Percentiles rank a stretch among this genome's conserved stretches.
These are phyloP conservation scores for Chauna torquata DNA, from an alignment of 2,113 vertebrate genomes.

Conservation along the genomic window DNA sequence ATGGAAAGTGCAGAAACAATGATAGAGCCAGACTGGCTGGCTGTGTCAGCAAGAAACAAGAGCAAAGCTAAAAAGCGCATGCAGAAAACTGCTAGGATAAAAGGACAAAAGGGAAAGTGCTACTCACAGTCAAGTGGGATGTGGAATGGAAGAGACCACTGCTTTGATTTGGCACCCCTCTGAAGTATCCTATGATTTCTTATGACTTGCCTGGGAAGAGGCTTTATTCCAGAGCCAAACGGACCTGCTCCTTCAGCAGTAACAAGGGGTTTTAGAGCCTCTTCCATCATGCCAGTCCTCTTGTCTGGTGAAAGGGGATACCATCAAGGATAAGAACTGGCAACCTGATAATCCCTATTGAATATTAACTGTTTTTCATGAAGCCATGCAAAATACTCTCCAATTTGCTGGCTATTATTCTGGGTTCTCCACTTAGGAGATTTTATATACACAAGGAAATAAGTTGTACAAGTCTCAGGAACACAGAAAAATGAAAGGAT, in stretches of 20 bases:
- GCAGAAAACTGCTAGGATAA: neutral
- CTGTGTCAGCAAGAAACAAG: constrained; percentile 12
- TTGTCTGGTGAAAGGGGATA: neutral
- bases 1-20: constrained; percentile 28
- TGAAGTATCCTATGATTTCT: neutral
- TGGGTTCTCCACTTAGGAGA: neutral
- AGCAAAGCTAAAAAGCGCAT: neutral
- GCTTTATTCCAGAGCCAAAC: neutral
- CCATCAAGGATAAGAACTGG: neutral
- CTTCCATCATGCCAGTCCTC: neutral
- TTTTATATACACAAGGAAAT: neutral
- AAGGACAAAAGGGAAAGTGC: constrained; percentile 2
- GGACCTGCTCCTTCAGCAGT: neutral
- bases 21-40: neutral
- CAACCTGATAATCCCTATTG: neutral
- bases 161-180: neutral
- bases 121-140: neutral
- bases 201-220: neutral
- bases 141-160: neutral
- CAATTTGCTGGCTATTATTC: neutral
- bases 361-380: neutral
- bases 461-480: neutral
- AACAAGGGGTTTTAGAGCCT: neutral
- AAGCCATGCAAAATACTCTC: neutral
- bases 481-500: neutral